Evolutionary conservation across 2,113 vertebrate genomes (phyloP).

Genomic region (Microtus ochrogaster): DNA sequence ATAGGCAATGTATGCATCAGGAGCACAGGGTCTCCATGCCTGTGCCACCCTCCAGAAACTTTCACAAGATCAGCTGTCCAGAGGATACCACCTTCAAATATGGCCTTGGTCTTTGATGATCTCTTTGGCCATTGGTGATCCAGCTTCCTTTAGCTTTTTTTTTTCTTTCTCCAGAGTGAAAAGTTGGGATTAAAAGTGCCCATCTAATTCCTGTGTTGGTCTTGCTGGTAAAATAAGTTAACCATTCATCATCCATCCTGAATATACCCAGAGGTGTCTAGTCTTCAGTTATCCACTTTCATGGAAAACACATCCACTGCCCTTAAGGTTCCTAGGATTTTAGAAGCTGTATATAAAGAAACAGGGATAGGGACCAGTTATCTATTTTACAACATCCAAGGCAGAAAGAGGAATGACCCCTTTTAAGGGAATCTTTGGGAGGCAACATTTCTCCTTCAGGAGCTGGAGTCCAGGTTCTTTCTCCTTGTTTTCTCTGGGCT

Average conservation of each 20-base stretch:
- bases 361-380: background rate
- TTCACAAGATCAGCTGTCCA: background rate
- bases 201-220: background rate
- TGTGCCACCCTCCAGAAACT: background rate
- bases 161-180: background rate
- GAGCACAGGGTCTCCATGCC: background rate
- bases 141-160: background rate
- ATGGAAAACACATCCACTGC: background rate
- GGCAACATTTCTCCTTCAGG: background rate
- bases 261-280: background rate
- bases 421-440: background rate
- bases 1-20: background rate
- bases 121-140: background rate
- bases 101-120: background rate
- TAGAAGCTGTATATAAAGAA: background rate
- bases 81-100: background rate
- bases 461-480: conserved; percentile 52
- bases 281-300: background rate
- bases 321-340: background rate
- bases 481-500: conserved; percentile 34
- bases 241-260: background rate
- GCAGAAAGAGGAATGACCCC: background rate
- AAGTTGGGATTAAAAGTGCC: background rate
- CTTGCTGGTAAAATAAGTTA: background rate
- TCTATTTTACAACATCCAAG: background rate